Evolutionary conservation across 2,888 invertebrate genomes (phyloP).

Genomic region (Lithophane semibrunnea): DNA sequence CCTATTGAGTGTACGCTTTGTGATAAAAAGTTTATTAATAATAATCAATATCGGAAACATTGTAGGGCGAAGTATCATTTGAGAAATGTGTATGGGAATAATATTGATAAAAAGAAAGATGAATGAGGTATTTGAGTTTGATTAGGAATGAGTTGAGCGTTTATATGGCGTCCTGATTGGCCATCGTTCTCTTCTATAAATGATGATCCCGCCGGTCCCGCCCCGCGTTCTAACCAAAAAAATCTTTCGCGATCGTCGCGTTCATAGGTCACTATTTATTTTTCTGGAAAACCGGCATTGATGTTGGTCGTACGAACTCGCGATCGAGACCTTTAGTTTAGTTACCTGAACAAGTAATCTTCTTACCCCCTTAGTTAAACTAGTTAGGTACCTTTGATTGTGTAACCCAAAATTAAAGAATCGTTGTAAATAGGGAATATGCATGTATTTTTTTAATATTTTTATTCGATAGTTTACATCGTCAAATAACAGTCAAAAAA

Average conservation of each 20-base stretch:
- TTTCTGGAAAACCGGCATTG: not conserved
- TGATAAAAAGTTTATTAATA: conserved; percentile 39
- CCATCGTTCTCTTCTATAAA: not conserved
- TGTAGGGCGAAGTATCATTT: conserved; percentile 42
- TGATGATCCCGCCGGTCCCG: not conserved
- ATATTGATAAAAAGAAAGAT: not conserved
- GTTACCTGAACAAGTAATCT: not conserved
- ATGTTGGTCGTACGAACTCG: not conserved
- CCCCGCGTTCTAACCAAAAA: not conserved
- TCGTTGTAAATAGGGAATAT: too few relatives aligned
- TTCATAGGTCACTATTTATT: not conserved
- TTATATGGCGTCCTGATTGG: not conserved
- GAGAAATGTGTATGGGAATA: conserved; percentile 38
- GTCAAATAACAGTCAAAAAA: too few relatives aligned
- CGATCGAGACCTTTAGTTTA: not conserved
- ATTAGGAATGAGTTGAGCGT: not conserved
- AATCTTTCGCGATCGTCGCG: not conserved
- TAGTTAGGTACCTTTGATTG: not conserved
- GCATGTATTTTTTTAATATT: too few relatives aligned
- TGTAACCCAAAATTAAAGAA: not conserved
- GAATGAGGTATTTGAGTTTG: not conserved
- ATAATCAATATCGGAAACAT: conserved; percentile 44
- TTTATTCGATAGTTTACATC: too few relatives aligned
- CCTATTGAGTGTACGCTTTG: conserved; percentile 42
- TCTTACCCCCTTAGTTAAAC: not conserved